These are phyloP conservation scores for Anser cygnoides DNA, from an alignment of 2,113 vertebrate genomes.

Conservation along the genomic window DNA sequence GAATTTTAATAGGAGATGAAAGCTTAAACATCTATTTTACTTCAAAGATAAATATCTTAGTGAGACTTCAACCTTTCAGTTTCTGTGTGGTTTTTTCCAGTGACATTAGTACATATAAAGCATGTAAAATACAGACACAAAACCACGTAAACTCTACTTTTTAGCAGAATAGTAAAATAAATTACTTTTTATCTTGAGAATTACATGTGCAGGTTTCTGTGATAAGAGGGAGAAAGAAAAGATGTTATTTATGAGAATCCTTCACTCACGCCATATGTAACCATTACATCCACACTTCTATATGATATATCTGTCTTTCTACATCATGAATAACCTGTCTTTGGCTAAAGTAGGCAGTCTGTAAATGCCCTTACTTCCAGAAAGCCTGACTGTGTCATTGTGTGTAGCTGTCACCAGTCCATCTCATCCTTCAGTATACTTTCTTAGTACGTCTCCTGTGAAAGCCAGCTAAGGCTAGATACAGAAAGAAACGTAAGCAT, in stretches of 20 bases:
- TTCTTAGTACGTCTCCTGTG: rapidly evolving
- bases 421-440: background rate
- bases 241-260: background rate
- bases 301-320: background rate
- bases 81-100: background rate
- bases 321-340: background rate
- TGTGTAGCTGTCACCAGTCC: background rate
- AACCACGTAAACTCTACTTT: background rate
- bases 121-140: background rate
- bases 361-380: background rate
- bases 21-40: background rate
- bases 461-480: background rate
- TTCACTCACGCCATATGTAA: background rate
- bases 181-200: background rate
- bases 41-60: background rate
- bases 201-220: background rate
- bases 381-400: background rate
- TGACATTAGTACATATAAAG: background rate
- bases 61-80: background rate
- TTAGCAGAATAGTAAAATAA: background rate
- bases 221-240: background rate
- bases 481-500: background rate
- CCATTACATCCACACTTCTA: rapidly evolving
- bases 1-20: background rate
- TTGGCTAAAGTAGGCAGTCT: background rate